phyloP scores from a whole-genome alignment of 2,113 vertebrate genomes.

The Catharus bicknelli region DNA sequence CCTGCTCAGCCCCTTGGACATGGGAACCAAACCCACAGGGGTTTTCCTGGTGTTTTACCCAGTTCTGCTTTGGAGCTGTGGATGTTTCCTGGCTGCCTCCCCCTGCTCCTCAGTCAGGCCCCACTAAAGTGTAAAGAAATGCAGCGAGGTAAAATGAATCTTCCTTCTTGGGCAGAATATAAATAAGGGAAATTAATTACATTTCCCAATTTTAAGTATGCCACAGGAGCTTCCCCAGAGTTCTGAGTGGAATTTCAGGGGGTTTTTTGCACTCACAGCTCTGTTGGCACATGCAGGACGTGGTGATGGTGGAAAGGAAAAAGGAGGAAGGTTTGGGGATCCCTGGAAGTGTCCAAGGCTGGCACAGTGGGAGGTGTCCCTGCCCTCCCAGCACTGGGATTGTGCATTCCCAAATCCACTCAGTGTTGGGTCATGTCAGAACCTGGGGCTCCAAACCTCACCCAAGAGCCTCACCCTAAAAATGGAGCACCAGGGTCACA shows the following conservation, averaged over 20 bases:
- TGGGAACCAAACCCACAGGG: neutral
- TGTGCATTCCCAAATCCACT: neutral
- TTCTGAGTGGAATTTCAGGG: neutral
- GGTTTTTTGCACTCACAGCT: neutral
- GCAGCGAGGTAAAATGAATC: neutral
- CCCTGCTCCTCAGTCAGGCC: neutral
- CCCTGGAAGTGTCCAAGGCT: neutral
- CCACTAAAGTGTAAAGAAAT: neutral
- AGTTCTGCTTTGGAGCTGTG: neutral
- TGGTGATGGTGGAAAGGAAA: accelerated
- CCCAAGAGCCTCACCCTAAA: neutral
- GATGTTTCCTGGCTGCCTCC: neutral
- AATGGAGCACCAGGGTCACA: accelerated
- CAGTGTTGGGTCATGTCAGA: neutral
- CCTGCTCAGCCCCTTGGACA: neutral
- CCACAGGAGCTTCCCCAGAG: neutral
- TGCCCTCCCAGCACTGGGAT: too few relatives aligned
- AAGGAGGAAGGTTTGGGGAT: neutral
- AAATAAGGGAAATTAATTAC: conserved; percentile 36
- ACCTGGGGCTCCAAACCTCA: accelerated
- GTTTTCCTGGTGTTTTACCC: neutral
- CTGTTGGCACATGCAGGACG: accelerated
- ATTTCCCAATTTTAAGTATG: neutral
- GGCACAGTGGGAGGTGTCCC: neutral
- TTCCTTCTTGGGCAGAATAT: neutral